Percentiles rank a stretch among this genome's conserved stretches.
phyloP scores from a whole-genome alignment of 2,797 vertebrate genomes.

The Danio kyathit region DNA sequence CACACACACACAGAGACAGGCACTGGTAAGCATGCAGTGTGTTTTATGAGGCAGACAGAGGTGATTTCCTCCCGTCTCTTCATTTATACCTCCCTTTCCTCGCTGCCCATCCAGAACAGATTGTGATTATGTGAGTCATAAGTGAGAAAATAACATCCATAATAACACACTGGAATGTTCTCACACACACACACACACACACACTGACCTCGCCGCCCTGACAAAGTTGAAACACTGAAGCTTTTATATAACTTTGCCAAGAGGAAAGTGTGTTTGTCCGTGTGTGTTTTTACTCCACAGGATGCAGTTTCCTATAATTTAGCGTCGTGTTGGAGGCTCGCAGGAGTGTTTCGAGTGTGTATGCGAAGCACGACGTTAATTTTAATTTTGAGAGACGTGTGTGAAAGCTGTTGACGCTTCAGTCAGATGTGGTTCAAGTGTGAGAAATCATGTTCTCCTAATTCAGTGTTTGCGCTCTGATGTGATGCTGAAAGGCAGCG shows the following conservation, averaged over 20 bases:
- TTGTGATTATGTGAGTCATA: slow-evolving; percentile 26
- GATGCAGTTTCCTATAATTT: no score
- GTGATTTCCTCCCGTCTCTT: slow-evolving; percentile 9
- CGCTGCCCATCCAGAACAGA: slow-evolving; percentile 17
- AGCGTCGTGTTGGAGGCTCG: not conserved
- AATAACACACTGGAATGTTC: slow-evolving; percentile 7
- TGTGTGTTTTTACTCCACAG: not conserved
- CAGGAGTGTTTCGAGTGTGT: no score
- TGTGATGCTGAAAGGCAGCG: no score
- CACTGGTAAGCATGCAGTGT: not conserved
- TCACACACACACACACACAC: not conserved
- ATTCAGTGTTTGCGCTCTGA: no score
- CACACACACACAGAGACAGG: not conserved
- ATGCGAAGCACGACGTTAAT: no score
- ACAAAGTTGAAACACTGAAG: not conserved
- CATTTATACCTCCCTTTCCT: slow-evolving; percentile 18
- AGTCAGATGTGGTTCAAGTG: no score
- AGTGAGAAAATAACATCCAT: not conserved
- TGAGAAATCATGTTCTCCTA: no score
- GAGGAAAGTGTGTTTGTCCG: not conserved
- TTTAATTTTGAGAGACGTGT: no score
- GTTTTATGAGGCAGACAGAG: slow-evolving; percentile 5
- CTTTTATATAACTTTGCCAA: not conserved
- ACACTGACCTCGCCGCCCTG: not conserved
- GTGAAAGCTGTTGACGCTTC: no score